Base-by-base conservation (phyloP, 2,888 invertebrate species). In the Smittia sp. region DNA sequence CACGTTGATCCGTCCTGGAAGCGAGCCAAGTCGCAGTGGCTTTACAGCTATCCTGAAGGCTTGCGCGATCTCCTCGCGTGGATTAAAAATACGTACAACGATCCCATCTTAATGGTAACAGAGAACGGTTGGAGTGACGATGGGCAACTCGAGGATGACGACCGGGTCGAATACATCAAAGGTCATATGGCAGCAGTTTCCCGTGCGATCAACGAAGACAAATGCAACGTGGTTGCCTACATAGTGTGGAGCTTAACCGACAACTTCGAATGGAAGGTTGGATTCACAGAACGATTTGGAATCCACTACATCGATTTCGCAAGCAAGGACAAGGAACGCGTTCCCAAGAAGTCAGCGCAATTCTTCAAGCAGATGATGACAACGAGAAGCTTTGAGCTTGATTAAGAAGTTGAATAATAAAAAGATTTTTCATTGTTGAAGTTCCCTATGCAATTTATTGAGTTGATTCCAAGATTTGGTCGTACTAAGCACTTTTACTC, bases 301-400 rank as follows among this genome's bases (percentile, higher is more conserved):
- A 76, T 92, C 0, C 88, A 88, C 76, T 83, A 86, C 76, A 89
- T 92, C 0, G 86, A 92, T 78, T 89, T 89, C 78, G 79, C 81
- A 1, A 86, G 85, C 76, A 83, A 85, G 0, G 81, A 84, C 0
- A 85, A 86, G 75, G 83, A 85, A 0, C 84, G 92, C 76, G 86
- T 85, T 0, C 85, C 88, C 0, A 89, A 90, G 79, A 83, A 84
- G 46, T 91, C 91, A 0, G 85, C 86, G 0, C 77, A 80, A 54
- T 84, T 86, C 76, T 87, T 85, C 22, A 68, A 63, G 22, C 15
- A 46, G 1, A n/a, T 75, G 0, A 73, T 74, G 1, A 18, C 1
- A 22, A 52, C 41, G 15, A 67, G 38, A 32, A 38, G 32, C 15
- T 39, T 62, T 63, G 38, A 46, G 9, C 32, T 32, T 32, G 3